phyloP scores from a whole-genome alignment of 1,140 invertebrate species.

The Samia ricini region DNA sequence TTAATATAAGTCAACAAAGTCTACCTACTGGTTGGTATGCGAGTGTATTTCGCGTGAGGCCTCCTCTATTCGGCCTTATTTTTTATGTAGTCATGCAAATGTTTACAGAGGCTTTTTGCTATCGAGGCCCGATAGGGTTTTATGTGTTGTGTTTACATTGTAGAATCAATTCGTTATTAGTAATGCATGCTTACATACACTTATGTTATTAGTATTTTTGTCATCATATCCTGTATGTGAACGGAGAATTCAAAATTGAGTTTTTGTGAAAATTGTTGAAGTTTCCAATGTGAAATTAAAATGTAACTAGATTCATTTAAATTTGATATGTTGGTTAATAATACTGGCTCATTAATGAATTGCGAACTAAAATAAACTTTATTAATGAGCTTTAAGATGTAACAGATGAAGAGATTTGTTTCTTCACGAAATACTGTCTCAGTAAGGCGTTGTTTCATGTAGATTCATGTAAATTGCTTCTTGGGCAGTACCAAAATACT shows the following conservation, averaged over 20 bases:
- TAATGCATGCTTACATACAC: too few species aligned
- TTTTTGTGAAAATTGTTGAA: too few species aligned
- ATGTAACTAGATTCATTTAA: too few species aligned
- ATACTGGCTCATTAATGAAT: too few species aligned
- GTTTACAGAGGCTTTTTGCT: slow-evolving; percentile 57
- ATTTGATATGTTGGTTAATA: too few species aligned
- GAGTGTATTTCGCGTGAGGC: slow-evolving; percentile 55
- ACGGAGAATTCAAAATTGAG: too few species aligned
- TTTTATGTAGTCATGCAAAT: slow-evolving; percentile 54
- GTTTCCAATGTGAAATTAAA: too few species aligned
- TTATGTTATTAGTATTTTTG: background rate
- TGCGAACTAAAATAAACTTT: too few species aligned
- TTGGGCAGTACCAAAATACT: background rate
- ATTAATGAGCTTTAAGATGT: too few species aligned
- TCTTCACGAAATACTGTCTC: too few species aligned
- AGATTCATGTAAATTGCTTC: background rate
- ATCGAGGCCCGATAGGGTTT: slow-evolving; percentile 62
- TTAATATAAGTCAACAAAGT: slow-evolving; percentile 58
- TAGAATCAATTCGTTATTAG: slow-evolving; percentile 47
- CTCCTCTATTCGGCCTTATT: slow-evolving; percentile 50
- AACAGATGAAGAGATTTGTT: too few species aligned
- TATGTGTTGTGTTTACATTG: slow-evolving; percentile 44
- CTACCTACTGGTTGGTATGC: slow-evolving; percentile 41
- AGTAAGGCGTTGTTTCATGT: background rate
- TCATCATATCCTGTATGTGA: too few species aligned